phyloP scores from a whole-genome alignment of 2,888 invertebrate species.

The Pterobdella sp. region DNA sequence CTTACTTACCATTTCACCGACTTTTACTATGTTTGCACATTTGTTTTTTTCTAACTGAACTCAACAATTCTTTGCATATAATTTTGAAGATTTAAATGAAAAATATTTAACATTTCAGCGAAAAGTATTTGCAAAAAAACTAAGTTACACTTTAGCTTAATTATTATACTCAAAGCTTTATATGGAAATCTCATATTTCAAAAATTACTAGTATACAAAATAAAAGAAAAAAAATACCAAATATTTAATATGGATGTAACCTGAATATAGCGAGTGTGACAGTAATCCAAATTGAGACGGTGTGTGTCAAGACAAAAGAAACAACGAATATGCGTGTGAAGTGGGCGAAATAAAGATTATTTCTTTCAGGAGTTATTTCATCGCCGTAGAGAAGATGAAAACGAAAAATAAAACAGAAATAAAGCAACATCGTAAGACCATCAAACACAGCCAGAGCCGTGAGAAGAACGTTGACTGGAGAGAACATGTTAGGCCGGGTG shows the following conservation, averaged over 20 bases:
- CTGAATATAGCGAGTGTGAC: constrained; percentile 87
- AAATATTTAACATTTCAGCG: too few species aligned
- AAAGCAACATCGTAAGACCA: constrained; percentile 76
- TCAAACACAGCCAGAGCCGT: constrained; percentile 79
- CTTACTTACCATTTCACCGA: too few species aligned
- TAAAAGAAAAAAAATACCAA: too few species aligned
- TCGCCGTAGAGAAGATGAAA: constrained; percentile 49
- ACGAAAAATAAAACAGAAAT: constrained; percentile 79
- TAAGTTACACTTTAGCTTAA: too few species aligned
- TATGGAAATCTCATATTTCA: too few species aligned
- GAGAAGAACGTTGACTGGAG: constrained; percentile 68
- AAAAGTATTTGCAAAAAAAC: too few species aligned
- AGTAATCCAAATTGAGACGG: constrained; percentile 86
- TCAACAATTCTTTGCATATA: too few species aligned
- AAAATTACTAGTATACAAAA: too few species aligned
- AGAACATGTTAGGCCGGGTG: constrained; percentile 72
- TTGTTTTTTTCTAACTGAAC: too few species aligned
- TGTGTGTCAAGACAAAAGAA: constrained; percentile 77
- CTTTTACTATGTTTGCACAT: too few species aligned
- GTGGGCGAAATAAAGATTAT: constrained; percentile 36
- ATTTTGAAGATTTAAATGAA: too few species aligned
- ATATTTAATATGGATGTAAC: constrained; percentile 56
- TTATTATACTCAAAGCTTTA: too few species aligned
- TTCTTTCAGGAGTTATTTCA: constrained; percentile 39
- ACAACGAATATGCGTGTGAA: constrained; percentile 68